A percentile compares a stretch with the other conserved stretches of the same genome.
These are phyloP conservation scores for Oplegnathus fasciatus DNA, from an alignment of 2,113 vertebrate genomes.

Conservation along the genomic window DNA sequence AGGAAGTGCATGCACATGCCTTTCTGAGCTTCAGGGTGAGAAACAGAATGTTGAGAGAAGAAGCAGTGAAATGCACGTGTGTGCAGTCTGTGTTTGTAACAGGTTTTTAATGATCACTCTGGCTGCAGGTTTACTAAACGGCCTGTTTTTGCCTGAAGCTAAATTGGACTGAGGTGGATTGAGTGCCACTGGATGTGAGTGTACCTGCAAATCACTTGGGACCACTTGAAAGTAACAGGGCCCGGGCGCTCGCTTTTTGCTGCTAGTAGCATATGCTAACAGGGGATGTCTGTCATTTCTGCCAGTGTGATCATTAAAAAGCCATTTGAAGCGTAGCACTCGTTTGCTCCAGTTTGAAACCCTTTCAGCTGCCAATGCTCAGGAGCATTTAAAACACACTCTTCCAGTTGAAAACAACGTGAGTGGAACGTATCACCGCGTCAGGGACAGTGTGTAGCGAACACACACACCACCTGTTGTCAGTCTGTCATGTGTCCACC, in stretches of 20 bases:
- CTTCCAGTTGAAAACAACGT: neutral
- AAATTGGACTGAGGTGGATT: neutral
- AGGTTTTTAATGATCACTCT: neutral
- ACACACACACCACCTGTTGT: neutral
- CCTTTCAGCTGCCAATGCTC: neutral
- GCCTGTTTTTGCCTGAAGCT: neutral
- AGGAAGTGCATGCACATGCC: neutral
- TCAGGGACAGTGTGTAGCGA: neutral
- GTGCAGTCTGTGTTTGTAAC: neutral
- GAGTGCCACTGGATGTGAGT: neutral
- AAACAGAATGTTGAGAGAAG: neutral
- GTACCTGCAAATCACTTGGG: neutral
- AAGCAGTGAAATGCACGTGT: neutral
- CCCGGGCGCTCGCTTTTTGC: neutral
- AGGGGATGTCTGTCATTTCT: neutral
- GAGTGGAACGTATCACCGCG: neutral
- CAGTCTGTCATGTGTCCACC: neutral
- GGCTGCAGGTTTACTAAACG: neutral
- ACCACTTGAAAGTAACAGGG: neutral
- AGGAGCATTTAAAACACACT: neutral
- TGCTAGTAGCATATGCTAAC: neutral
- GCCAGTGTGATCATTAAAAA: conserved; percentile 15
- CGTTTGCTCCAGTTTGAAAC: neutral
- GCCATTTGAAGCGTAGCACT: neutral
- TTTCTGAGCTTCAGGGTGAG: neutral